Conservation (phyloP, 2,113 vertebrate species). For the Cebus imitator region DNA sequence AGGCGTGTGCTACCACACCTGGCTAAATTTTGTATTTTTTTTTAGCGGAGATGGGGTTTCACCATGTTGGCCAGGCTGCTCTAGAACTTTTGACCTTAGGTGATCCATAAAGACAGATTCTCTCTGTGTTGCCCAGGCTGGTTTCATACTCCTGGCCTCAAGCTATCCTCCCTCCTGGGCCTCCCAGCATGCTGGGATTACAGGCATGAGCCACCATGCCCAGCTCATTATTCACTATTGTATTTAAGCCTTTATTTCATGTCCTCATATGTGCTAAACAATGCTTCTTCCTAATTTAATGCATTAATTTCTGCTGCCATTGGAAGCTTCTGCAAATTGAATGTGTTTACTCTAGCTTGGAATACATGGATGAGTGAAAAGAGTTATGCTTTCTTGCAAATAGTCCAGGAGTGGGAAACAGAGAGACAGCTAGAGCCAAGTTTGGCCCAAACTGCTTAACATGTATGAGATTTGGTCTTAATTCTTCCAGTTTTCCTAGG, state of each 20-base stretch:
- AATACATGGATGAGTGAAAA: constrained; percentile 25
- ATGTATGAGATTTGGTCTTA: constrained; percentile 1
- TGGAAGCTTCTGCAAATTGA: constrained; percentile 34
- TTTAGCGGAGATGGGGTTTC: no score
- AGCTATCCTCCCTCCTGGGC: no score
- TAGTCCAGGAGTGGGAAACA: constrained; percentile 16
- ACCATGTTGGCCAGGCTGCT: no score
- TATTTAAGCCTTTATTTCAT: neutral
- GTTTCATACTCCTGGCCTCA: no score
- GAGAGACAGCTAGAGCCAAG: constrained; percentile 23
- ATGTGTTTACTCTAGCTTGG: constrained; percentile 54
- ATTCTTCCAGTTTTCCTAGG: constrained; percentile 16
- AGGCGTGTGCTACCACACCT: no score
- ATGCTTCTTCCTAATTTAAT: neutral
- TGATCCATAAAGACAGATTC: no score
- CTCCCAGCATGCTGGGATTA: no score
- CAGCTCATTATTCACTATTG: neutral
- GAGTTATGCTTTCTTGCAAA: neutral
- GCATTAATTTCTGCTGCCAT: constrained; percentile 7
- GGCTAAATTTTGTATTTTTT: no score
- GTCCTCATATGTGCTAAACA: neutral
- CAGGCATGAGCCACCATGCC: no score
- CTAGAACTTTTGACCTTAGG: no score
- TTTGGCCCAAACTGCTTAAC: constrained; percentile 23
- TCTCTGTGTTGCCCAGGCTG: no score